A percentile compares a stretch with the other conserved stretches of the same genome.
Evolutionary conservation across 2,797 vertebrate genomes (phyloP).

Genomic region (Cichlasoma orientale): DNA sequence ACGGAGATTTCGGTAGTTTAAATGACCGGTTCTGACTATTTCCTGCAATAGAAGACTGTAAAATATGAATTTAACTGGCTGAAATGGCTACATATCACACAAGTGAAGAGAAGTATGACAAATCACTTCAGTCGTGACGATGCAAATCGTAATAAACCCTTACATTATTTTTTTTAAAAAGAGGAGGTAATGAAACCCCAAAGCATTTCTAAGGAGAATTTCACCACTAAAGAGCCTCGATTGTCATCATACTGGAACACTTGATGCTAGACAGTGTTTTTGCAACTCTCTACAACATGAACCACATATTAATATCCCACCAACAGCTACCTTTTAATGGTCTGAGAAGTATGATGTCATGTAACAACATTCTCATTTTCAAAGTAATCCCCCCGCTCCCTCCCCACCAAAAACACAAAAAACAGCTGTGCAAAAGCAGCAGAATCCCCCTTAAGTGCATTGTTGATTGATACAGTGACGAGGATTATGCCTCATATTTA

Average conservation of each 20-base stretch:
- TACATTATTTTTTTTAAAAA: background rate
- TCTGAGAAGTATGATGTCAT: background rate
- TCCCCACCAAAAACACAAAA: background rate
- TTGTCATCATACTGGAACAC: fast-evolving
- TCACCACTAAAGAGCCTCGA: background rate
- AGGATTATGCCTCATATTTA: constrained; percentile 48
- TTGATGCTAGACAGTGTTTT: fast-evolving
- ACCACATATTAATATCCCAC: background rate
- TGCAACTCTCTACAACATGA: background rate
- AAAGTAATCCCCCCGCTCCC: background rate
- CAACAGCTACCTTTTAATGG: background rate
- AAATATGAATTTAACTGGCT: background rate
- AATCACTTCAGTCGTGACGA: background rate
- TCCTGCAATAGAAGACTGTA: background rate
- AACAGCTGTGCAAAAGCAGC: constrained; percentile 3
- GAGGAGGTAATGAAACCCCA: fast-evolving
- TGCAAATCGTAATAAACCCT: background rate
- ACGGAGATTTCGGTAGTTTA: background rate
- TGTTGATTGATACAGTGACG: constrained; percentile 15
- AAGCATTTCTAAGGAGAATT: background rate
- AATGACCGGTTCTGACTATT: background rate
- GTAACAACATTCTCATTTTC: background rate
- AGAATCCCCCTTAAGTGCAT: background rate
- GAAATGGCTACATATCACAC: background rate
- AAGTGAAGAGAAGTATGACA: background rate